phyloP scores from a whole-genome alignment of 2,797 vertebrate genomes.

The Sebastes umbrosus region DNA sequence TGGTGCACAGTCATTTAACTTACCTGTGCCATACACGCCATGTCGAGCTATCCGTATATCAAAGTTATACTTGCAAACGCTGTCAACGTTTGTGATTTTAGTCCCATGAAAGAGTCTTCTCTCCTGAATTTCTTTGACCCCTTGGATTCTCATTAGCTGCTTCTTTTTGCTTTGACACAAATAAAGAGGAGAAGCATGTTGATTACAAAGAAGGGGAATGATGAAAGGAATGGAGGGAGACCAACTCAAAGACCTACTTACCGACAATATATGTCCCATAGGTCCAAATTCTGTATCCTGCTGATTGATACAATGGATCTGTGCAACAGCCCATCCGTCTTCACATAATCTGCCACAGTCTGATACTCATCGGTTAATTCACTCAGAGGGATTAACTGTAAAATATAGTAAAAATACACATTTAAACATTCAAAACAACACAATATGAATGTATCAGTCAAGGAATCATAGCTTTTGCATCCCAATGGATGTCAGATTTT shows the following conservation, averaged over 20 bases:
- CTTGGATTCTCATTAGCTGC: constrained; percentile 86
- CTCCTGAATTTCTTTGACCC: constrained; percentile 81
- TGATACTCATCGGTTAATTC: constrained; percentile 82
- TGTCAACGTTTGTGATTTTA: constrained; percentile 79
- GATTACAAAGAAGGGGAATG: background rate
- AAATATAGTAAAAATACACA: background rate
- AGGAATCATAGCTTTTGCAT: background rate
- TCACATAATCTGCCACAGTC: constrained; percentile 80
- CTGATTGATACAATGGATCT: constrained; percentile 79
- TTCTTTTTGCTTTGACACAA: constrained; percentile 84
- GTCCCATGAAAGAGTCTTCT: constrained; percentile 90
- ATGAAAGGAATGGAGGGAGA: fast-evolving
- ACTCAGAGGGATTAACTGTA: constrained; percentile 83
- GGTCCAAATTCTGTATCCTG: constrained; percentile 90
- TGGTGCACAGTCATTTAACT: background rate
- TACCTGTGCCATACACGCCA: constrained; percentile 85
- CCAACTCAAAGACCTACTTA: constrained; percentile 46
- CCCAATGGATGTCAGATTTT: background rate
- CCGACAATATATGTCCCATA: constrained; percentile 91
- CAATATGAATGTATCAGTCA: background rate
- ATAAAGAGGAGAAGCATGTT: background rate
- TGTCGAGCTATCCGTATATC: constrained; percentile 84
- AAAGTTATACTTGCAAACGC: constrained; percentile 91
- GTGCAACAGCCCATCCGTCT: constrained; percentile 75
- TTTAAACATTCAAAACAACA: background rate